phyloP scores from a whole-genome alignment of 2,888 invertebrate species.

The Phasia obesa region DNA sequence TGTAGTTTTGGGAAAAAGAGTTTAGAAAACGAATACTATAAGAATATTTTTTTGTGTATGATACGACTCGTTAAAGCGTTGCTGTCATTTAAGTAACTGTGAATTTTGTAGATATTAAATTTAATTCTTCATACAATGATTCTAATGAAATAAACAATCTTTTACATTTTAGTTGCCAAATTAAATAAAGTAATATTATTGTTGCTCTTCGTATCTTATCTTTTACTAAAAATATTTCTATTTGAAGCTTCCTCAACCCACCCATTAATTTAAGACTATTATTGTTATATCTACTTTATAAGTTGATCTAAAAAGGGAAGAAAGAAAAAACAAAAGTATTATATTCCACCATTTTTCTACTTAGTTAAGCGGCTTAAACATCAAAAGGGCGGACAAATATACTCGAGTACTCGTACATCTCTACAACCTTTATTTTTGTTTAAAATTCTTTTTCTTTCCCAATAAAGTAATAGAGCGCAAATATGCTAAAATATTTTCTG shows the following conservation, averaged over 20 bases:
- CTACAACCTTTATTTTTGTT: conserved; percentile 24
- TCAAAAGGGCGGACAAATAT: conserved; percentile 57
- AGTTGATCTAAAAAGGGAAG: background rate
- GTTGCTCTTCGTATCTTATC: conserved; percentile 3
- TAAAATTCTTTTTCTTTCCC: background rate
- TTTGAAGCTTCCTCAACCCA: conserved; percentile 18
- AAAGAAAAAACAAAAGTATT: conserved; percentile 5
- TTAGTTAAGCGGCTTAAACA: conserved; percentile 63
- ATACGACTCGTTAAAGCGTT: too few relatives aligned
- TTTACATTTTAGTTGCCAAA: too few relatives aligned
- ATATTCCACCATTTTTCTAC: conserved; percentile 30
- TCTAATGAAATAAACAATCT: too few relatives aligned
- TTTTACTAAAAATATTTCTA: background rate
- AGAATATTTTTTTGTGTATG: too few relatives aligned
- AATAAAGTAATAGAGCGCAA: background rate
- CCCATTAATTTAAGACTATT: background rate
- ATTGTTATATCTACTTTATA: conserved; percentile 15
- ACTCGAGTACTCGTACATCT: conserved; percentile 38
- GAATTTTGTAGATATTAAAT: too few relatives aligned
- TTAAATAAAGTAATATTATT: conserved; percentile 9
- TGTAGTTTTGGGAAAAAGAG: too few relatives aligned
- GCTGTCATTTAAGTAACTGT: too few relatives aligned
- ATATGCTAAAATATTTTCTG: conserved; percentile 20
- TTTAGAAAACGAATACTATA: too few relatives aligned
- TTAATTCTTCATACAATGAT: too few relatives aligned